Evolutionary conservation across 1,140 invertebrate genomes (phyloP).

Genomic region (Acyrthosiphon pisum): DNA sequence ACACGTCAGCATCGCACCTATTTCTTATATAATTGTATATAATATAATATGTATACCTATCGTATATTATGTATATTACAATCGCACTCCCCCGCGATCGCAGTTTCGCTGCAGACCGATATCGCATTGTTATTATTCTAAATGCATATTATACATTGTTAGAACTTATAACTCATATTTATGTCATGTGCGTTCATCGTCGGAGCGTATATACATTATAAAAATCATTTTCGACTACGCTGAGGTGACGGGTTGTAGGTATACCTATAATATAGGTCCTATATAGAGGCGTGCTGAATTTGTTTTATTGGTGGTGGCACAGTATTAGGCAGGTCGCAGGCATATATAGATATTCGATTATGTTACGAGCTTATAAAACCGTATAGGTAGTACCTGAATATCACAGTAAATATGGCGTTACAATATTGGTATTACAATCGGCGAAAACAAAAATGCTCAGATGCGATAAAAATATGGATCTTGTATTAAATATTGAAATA

Average conservation of each 20-base stretch:
- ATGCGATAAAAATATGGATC: background rate
- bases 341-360: background rate
- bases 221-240: background rate
- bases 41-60: too few species aligned
- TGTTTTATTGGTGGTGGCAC: background rate
- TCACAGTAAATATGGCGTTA: background rate
- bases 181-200: background rate
- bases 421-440: background rate
- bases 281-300: background rate
- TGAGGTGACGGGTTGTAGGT: background rate
- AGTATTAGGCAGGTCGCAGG: background rate
- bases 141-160: background rate
- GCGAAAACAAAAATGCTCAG: background rate
- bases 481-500: background rate
- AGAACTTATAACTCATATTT: background rate
- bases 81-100: too few species aligned
- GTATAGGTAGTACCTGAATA: background rate
- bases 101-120: background rate
- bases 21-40: background rate
- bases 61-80: too few species aligned
- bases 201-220: background rate
- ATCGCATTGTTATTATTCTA: background rate
- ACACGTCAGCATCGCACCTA: background rate
- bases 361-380: background rate
- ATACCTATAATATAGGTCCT: too few species aligned